phyloP scores from a whole-genome alignment of 2,888 invertebrate species.

The Helicoverpa assulta region DNA sequence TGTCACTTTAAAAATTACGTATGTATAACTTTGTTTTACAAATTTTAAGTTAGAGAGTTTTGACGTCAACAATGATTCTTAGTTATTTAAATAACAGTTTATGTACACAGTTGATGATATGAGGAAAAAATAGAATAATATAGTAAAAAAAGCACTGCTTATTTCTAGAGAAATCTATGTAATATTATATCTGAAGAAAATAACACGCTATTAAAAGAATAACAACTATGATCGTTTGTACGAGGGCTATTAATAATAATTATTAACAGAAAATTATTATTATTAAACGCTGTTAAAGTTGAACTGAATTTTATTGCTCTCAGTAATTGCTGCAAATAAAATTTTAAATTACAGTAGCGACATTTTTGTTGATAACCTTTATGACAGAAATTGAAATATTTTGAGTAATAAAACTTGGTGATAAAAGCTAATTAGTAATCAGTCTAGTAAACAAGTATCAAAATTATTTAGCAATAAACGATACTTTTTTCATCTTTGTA shows the following conservation, averaged over 20 bases:
- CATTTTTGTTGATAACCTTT: conserved; percentile 3
- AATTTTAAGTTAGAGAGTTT: no score
- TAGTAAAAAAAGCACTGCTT: no score
- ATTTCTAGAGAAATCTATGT: no score
- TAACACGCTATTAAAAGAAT: conserved; percentile 47
- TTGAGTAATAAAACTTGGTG: neutral
- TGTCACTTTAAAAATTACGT: no score
- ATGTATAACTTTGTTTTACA: no score
- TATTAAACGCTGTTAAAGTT: conserved; percentile 33
- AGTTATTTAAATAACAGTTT: no score
- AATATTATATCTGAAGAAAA: conserved; percentile 55
- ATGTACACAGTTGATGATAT: no score
- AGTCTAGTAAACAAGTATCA: neutral
- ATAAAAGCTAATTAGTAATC: conserved; percentile 10
- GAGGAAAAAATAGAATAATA: no score
- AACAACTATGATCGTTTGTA: conserved; percentile 29
- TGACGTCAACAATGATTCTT: no score
- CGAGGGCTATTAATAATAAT: conserved; percentile 35
- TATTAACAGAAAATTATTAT: conserved; percentile 36
- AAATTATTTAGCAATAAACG: no score
- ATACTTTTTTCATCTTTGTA: no score
- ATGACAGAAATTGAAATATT: conserved; percentile 1
- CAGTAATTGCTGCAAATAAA: conserved; percentile 37
- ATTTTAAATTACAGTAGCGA: conserved; percentile 2
- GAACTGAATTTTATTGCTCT: conserved; percentile 46